Base-by-base conservation (phyloP, 1,140 invertebrate species). In the Drosophila grimshawi region DNA sequence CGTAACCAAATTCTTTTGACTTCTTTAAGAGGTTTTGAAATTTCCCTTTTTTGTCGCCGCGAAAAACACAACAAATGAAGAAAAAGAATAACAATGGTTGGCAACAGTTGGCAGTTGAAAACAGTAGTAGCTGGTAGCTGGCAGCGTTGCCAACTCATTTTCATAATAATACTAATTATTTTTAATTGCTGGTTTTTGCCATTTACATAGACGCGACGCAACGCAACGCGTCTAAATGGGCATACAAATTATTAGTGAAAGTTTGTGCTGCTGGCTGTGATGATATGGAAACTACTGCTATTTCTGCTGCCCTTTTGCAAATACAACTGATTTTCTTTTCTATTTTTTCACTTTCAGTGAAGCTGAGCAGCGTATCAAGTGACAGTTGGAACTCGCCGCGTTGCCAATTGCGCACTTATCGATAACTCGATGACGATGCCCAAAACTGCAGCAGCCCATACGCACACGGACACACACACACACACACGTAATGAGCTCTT, bases 91-190 rank as follows among this genome's bases (percentile, higher is more conserved):
- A 86, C 81, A 86, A 81, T 81, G 49, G 76, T 33, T 64, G 41
- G 63, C 81, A 86, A 81, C 78, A 46, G 76, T 33, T 64, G 41
- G 63, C 63, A 39, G 48, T n/a, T 45, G 46, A 29, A 33, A 37
- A 57, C 27, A 30, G n/a, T 3, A 41, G 46, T 49, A 30, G 46
- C 8, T 48, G n/a, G 33, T n/a, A 41, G 49, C 30, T 29, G 37
- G 35, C 7, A 32, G 72, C 53, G 57, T 53, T 46, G 82, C 70
- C 81, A 69, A 61, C 81, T 80, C 80, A 85, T 88, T 78, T 88
- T 78, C 86, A 89, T 89, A 85, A 81, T 89, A 85, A 89, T 79
- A 75, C 78, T 76, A 89, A 89, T 89, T 90, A 89, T 81, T 90
- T 89, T 89, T 89, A 89, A 89, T 89, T 89, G 81, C 78, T 74